These are phyloP conservation scores for Oreochromis mossambicus DNA, from an alignment of 2,797 vertebrate species.

Conservation along the genomic window DNA sequence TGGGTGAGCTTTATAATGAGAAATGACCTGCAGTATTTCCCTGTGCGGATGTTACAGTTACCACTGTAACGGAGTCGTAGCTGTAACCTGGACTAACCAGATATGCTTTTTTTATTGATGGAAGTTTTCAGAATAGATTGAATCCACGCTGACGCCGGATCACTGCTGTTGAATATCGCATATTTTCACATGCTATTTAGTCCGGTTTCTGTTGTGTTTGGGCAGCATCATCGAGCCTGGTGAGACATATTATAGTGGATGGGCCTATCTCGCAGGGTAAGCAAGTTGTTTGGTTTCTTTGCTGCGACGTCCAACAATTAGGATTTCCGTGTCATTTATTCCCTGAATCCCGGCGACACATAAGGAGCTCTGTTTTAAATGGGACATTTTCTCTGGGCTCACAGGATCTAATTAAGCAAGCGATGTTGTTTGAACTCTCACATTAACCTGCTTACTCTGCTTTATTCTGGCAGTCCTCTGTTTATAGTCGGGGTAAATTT, in stretches of 20 bases:
- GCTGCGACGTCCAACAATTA: not conserved
- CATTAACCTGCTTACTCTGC: constrained; percentile 46
- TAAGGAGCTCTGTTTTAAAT: constrained; percentile 4
- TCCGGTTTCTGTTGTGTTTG: not conserved
- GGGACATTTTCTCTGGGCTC: constrained; percentile 28
- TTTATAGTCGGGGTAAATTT: constrained; percentile 50
- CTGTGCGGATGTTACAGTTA: not conserved
- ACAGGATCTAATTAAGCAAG: constrained; percentile 43
- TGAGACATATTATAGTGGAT: not conserved
- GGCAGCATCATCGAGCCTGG: not conserved
- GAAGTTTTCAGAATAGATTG: constrained; percentile 48
- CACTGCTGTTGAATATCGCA: not conserved
- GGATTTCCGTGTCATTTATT: constrained; percentile 26
- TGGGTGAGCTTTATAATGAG: not conserved
- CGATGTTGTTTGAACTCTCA: constrained; percentile 34
- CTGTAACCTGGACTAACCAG: not conserved
- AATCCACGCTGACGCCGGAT: constrained; percentile 3
- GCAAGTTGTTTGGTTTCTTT: constrained; percentile 16
- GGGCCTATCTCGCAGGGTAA: not conserved
- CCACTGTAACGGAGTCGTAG: not conserved
- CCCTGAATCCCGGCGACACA: not conserved
- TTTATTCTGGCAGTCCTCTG: constrained; percentile 23
- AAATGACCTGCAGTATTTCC: not conserved
- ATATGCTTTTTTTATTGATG: constrained; percentile 35
- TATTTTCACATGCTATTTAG: not conserved